Conservation (phyloP, 2,888 invertebrate genomes). For the Philonicus albiceps region DNA sequence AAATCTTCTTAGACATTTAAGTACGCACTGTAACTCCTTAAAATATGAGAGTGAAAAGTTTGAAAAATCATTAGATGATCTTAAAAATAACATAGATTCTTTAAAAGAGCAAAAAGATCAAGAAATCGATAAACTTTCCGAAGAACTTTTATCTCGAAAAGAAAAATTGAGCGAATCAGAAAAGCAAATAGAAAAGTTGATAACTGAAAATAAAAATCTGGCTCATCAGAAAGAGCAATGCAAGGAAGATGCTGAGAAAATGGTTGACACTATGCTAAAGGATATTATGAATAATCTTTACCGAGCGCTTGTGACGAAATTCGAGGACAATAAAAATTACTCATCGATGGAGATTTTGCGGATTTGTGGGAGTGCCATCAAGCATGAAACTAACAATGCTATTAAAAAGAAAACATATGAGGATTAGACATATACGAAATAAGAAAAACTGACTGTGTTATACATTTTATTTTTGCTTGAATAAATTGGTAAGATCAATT, state of each 20-base stretch:
- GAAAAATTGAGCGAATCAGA: slow-evolving; percentile 18
- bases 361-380: slow-evolving; percentile 53
- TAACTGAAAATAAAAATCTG: not conserved
- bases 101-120: not conserved
- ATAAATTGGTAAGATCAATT: not conserved
- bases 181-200: not conserved
- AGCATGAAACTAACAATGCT: slow-evolving; percentile 53
- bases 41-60: slow-evolving; percentile 37
- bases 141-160: slow-evolving; percentile 37
- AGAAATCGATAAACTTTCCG: not conserved
- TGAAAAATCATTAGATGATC: not conserved
- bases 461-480: not conserved
- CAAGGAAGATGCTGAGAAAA: not conserved
- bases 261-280: slow-evolving; percentile 49
- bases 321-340: slow-evolving; percentile 48
- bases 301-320: slow-evolving; percentile 50
- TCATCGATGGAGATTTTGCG: slow-evolving; percentile 49
- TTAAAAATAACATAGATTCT: not conserved
- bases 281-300: slow-evolving; percentile 56
- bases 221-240: not conserved
- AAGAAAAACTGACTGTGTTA: not conserved
- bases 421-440: not conserved
- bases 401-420: slow-evolving; percentile 43
- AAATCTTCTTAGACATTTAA: not conserved
- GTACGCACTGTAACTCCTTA: slow-evolving; percentile 22